phyloP scores from a whole-genome alignment of 35 echinoderm and acorn worm genomes.

The Ophiothrix spiculata region DNA sequence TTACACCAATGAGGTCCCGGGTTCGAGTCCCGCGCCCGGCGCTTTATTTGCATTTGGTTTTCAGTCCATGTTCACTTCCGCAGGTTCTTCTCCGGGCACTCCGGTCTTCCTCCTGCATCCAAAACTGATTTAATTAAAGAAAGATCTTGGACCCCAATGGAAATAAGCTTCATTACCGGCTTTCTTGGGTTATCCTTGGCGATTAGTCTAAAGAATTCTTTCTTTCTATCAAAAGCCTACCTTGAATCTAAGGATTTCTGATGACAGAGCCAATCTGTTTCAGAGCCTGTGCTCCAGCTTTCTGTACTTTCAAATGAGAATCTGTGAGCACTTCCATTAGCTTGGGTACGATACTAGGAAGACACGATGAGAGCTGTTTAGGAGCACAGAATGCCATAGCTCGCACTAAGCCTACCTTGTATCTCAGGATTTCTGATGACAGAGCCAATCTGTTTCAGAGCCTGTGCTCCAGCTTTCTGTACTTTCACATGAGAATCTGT shows the following conservation, averaged over 20 bases:
- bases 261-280: constrained; percentile 96
- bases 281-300: constrained; percentile 85
- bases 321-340: constrained; percentile 91
- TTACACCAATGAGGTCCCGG: no score
- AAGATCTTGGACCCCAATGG: no score
- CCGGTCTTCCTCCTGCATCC: no score
- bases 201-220: no score
- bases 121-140: no score
- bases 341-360: constrained; percentile 95
- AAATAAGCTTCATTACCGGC: no score
- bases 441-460: constrained; percentile 85
- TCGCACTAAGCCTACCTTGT: constrained; percentile 50
- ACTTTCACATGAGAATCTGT: constrained; percentile 96
- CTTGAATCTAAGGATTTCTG: constrained; percentile 97
- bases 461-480: constrained; percentile 90
- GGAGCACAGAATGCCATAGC: constrained; percentile 54
- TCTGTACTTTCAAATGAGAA: constrained; percentile 90
- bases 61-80: no score
- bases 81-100: no score
- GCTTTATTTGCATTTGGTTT: no score
- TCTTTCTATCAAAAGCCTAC: no score
- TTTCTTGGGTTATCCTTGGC: no score
- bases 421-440: constrained; percentile 97
- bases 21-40: no score
- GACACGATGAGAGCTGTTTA: constrained; percentile 92